Conservation (phyloP, 2,888 invertebrate genomes). For the Mimas tiliae region DNA sequence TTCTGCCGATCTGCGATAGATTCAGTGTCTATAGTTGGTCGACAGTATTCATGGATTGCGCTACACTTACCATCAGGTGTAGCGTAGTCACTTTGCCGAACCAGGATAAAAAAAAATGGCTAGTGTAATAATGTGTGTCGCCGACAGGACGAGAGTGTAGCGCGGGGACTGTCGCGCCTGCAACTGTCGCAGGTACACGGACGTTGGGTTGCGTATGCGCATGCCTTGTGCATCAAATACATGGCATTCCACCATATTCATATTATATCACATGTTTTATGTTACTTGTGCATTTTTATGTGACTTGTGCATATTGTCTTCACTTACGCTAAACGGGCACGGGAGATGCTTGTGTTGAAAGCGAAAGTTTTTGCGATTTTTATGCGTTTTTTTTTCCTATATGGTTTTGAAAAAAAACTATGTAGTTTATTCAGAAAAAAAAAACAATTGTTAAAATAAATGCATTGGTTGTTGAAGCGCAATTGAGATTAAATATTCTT, state of each 20-base stretch:
- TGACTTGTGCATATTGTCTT: neutral
- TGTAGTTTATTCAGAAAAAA: no score
- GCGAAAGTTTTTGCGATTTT: neutral
- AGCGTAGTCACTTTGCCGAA: no score
- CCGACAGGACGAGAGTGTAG: constrained; percentile 77
- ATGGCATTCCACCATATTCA: neutral
- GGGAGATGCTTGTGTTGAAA: neutral
- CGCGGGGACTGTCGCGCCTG: constrained; percentile 73
- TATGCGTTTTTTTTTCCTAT: neutral
- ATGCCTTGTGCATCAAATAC: constrained; percentile 45
- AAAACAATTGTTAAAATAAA: no score
- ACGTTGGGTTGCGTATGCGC: constrained; percentile 52
- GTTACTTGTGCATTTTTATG: neutral
- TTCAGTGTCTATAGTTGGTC: no score
- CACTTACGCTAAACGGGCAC: neutral
- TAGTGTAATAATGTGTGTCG: constrained; percentile 30
- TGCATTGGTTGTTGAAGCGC: no score
- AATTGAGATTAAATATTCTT: no score
- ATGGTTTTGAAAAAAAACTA: neutral
- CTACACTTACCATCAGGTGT: no score
- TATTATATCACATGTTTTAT: neutral
- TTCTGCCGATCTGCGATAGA: no score
- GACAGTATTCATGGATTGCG: no score
- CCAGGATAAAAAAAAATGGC: no score
- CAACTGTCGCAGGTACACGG: constrained; percentile 72